phyloP scores from a whole-genome alignment of 2,113 vertebrate genomes.

The Nesogale talazaci region DNA sequence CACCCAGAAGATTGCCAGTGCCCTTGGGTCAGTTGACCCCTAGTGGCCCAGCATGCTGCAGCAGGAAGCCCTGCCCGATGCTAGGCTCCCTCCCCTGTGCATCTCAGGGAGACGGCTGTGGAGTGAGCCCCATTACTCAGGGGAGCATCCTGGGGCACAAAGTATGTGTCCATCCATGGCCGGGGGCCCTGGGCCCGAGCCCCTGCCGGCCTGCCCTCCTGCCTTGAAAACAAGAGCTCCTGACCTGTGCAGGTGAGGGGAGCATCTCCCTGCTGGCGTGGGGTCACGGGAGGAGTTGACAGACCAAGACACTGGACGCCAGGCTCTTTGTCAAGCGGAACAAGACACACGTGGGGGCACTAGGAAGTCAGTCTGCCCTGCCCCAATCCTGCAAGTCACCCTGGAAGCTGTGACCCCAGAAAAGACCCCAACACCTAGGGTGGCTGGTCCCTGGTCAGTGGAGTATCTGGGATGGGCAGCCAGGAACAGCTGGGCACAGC shows the following conservation, averaged over 20 bases:
- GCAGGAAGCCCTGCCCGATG: too few species aligned
- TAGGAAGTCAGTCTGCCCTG: not conserved
- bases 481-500: constrained; percentile 74
- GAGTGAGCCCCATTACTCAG: too few species aligned
- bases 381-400: not conserved
- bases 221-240: too few species aligned
- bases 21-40: too few species aligned
- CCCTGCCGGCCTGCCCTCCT: not conserved
- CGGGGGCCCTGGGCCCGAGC: not conserved
- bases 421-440: not conserved
- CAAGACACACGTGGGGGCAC: rapidly evolving
- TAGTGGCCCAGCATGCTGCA: too few species aligned
- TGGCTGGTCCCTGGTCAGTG: not conserved
- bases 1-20: too few species aligned
- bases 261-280: not conserved
- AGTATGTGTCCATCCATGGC: not conserved
- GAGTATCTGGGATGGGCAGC: not conserved
- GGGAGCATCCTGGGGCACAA: rapidly evolving
- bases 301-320: rapidly evolving
- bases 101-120: too few species aligned
- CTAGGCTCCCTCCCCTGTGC: too few species aligned
- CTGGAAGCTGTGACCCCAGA: not conserved
- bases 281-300: rapidly evolving
- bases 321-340: not conserved
- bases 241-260: too few species aligned